Base-by-base conservation (phyloP, 2,888 invertebrate genomes). In the Mythimna vitellina region DNA sequence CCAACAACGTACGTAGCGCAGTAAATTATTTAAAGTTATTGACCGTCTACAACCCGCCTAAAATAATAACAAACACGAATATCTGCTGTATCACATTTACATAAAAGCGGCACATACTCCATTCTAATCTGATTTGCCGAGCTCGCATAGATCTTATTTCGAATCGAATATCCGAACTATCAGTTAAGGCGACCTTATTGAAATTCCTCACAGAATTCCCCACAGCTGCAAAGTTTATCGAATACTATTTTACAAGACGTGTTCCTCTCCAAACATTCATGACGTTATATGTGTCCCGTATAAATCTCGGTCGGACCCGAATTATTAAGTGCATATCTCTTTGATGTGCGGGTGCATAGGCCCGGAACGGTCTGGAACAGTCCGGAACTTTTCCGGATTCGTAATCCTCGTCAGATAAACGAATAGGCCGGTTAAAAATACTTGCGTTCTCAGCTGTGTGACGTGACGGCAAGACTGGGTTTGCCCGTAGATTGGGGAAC, bases 171-270 rank as follows among this genome's bases (percentile, higher is more conserved):
- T 73, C 70, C 66, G 51, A 77, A 77, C 85, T 85, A 80, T 80
- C 74, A 70, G 73, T 74, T 70, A 73, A 66, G 70, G 22, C 78
- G 49, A 61, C 71, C 79, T 73, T 82, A 84, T 83, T 79, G 85
- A 76, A 85, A 83, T 83, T 83, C 76, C 82, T 72, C 17, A 57
- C 71, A 17, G 53, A 70, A 65, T 70, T 78, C 25, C 20, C 49
- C 49, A 63, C 70, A 53, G 61, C 54, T 62, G 58, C 63, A 64
- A 79, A 79, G 63, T 84, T 78, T 76, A 76, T 79, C 63, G 67
- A 70, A 71, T 61, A 75, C 74, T 74, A 70, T 77, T 77, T 82
- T 74, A 81, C 56, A 56, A 73, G 56, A 63, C 62, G 60, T 84
- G 67, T 76, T 70, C 65, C 58, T 74, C 71, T 64, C 62, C 72